Base-by-base conservation (phyloP, 2,113 vertebrate genomes). In the Gymnorhina tibicen region DNA sequence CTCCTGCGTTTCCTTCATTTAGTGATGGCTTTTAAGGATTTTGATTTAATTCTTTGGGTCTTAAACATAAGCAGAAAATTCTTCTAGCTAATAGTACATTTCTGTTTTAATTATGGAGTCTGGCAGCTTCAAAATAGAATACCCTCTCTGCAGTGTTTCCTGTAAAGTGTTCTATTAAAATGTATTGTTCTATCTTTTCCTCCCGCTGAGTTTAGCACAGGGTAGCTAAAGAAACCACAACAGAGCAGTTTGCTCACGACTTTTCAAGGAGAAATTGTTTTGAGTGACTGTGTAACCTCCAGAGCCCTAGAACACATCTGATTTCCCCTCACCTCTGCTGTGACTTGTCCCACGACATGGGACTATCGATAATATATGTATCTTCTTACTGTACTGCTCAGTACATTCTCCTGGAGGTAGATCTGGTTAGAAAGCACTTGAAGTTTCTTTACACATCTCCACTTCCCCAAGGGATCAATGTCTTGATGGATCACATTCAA, bases 401-500 rank as follows among this genome's bases (percentile, higher is more conserved):
- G 93, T 92, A 49, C 74, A 80, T 95, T 70, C 93, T 96, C 92
- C 75, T 79, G 76, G 49, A 95, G 87, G 67, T 87, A 53, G 70
- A 68, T 87, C 82, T 97, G 82, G 94, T 79, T 87, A 90, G 93
- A 96, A 93, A 93, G 89, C 81, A 92, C 88, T 96, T 97, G 96
- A 97, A 93, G 92, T 96, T 97, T 96, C 92, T 91, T 94, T 95
- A 89, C 96, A 85, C 94, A 97, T 97, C 94, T 96, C 94, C 76
- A 62, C 95, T 97, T 97, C 96, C 97, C 94, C 76, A 91, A 47
- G 89, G 92, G 97, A 98, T 98, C 98, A 97, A 97, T 98, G 96
- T 85, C 91, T 96, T 98, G 97, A 98, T 98, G 97, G 98, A 98
- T 98, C 97, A 94, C 97, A 97, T 96, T 98, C 96, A 98, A 96